These are phyloP conservation scores for Pherbina coryleti DNA, from an alignment of 2,888 invertebrate species.

Conservation along the genomic window DNA sequence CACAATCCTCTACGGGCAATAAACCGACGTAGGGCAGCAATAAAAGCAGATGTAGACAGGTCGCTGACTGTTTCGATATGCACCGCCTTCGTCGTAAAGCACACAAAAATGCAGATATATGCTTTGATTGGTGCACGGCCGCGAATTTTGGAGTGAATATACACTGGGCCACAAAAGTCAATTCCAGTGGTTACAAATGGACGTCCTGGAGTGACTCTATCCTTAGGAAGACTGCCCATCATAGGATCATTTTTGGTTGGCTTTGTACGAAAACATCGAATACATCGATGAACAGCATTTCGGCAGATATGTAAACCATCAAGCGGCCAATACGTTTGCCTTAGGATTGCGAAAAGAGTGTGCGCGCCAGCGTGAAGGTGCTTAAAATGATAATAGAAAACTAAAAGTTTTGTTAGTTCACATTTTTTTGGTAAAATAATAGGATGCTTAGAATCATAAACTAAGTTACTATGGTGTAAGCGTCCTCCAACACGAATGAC, in stretches of 20 bases:
- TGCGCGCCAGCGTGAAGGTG: constrained; percentile 32
- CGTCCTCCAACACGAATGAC: too few relatives aligned
- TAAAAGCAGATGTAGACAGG: too few relatives aligned
- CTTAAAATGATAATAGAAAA: constrained; percentile 33
- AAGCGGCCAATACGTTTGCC: constrained; percentile 39
- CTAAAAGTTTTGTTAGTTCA: constrained; percentile 21
- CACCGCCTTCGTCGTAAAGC: constrained; percentile 4
- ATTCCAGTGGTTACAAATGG: not conserved
- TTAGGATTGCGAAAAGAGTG: constrained; percentile 27
- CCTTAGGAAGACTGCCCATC: constrained; percentile 6
- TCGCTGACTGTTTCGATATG: not conserved
- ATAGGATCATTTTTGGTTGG: constrained; percentile 6
- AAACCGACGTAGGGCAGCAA: too few relatives aligned
- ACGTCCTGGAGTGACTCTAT: not conserved
- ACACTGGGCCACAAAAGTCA: constrained; percentile 1
- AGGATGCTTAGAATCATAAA: not conserved
- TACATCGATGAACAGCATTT: constrained; percentile 27
- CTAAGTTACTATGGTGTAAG: not conserved
- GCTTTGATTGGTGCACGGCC: not conserved
- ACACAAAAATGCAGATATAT: not conserved
- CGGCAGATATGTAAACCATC: constrained; percentile 17
- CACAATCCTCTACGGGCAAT: too few relatives aligned
- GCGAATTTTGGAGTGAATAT: constrained; percentile 10
- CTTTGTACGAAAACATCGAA: constrained; percentile 31
- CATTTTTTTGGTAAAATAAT: constrained; percentile 33